These are phyloP conservation scores for Triplophysa rosa DNA, from an alignment of 2,113 vertebrate species.

Conservation along the genomic window DNA sequence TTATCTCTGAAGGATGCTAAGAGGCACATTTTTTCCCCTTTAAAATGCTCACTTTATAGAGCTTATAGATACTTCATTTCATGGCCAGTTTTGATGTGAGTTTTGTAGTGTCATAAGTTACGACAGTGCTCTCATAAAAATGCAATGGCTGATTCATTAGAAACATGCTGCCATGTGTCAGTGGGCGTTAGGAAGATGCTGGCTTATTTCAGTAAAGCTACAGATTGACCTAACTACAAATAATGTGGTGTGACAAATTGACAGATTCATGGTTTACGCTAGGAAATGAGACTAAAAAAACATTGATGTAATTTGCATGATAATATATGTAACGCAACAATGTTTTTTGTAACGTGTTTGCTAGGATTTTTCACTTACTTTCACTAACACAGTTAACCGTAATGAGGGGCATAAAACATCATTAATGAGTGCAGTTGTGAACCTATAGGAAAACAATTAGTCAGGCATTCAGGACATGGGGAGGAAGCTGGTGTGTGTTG, in stretches of 20 bases:
- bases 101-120: too few relatives aligned
- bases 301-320: not conserved
- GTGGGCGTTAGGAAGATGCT: not conserved
- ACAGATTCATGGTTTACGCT: not conserved
- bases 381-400: not conserved
- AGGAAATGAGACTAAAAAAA: not conserved
- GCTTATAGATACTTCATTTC: too few relatives aligned
- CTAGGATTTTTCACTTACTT: not conserved
- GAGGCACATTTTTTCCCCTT: too few relatives aligned
- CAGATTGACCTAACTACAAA: too few relatives aligned
- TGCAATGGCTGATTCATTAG: not conserved
- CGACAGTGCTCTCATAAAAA: not conserved
- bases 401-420: not conserved
- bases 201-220: not conserved
- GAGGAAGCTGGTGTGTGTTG: conserved; percentile 51
- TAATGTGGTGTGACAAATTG: not conserved
- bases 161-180: too few relatives aligned
- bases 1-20: too few relatives aligned
- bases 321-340: too few relatives aligned
- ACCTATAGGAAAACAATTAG: conserved; percentile 36
- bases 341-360: conserved; percentile 1
- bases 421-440: conserved; percentile 41
- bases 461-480: conserved; percentile 22
- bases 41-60: too few relatives aligned
- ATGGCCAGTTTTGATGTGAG: too few relatives aligned